These are phyloP conservation scores for Carposina sasakii DNA, from an alignment of 1,140 invertebrate genomes.

Conservation along the genomic window DNA sequence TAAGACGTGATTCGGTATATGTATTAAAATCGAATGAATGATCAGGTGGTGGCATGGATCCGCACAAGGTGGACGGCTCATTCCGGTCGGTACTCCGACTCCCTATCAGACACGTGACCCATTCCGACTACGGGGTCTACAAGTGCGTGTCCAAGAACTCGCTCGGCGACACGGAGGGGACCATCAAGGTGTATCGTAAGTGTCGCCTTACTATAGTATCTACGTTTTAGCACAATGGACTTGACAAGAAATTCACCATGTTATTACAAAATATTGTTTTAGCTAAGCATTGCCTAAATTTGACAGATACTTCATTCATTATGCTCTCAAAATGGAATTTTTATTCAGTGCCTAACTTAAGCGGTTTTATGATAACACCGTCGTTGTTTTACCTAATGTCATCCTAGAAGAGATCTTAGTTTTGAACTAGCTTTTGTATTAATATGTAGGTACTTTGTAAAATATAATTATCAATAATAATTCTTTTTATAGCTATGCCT, in stretches of 20 bases:
- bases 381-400: too few relatives aligned
- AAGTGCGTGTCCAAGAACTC: slow-evolving; percentile 93
- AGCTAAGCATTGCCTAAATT: too few relatives aligned
- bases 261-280: too few relatives aligned
- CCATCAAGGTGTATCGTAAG: slow-evolving; percentile 89
- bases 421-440: too few relatives aligned
- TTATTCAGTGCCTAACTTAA: too few relatives aligned
- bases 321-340: too few relatives aligned
- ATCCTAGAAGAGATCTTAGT: too few relatives aligned
- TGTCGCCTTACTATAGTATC: slow-evolving; percentile 11
- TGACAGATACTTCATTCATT: too few relatives aligned
- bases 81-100: slow-evolving; percentile 87
- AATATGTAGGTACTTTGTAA: not conserved
- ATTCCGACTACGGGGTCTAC: slow-evolving; percentile 83
- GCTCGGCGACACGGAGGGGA: slow-evolving; percentile 89
- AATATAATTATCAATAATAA: slow-evolving; percentile 11
- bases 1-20: too few relatives aligned
- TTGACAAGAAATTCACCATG: not conserved
- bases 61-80: slow-evolving; percentile 78
- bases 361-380: too few relatives aligned
- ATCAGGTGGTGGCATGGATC: slow-evolving; percentile 84
- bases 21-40: too few relatives aligned
- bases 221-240: not conserved
- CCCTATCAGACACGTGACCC: slow-evolving; percentile 79
- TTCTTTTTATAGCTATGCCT: slow-evolving; percentile 47